phyloP scores from a whole-genome alignment of 1,140 invertebrate species.

The Wasmannia auropunctata region DNA sequence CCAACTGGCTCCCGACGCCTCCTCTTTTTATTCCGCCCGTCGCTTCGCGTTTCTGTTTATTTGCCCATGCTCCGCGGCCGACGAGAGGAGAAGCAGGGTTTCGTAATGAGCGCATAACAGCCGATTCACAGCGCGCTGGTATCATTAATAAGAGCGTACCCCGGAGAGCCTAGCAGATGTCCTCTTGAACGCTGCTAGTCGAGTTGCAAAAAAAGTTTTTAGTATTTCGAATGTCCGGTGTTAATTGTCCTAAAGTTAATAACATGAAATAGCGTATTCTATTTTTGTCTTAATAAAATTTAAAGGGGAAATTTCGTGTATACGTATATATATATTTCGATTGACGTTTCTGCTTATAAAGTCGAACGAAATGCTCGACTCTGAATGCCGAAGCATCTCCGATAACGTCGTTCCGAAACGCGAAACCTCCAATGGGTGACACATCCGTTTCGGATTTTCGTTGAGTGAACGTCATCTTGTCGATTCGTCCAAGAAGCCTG shows the following conservation, averaged over 20 bases:
- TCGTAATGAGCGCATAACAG: conserved; percentile 24
- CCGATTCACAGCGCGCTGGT: neutral
- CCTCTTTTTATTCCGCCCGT: conserved; percentile 21
- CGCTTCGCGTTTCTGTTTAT: conserved; percentile 28
- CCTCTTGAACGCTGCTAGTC: neutral
- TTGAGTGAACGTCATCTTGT: no score
- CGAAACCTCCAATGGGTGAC: neutral
- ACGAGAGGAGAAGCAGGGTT: conserved; percentile 10
- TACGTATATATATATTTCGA: no score
- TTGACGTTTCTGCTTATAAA: neutral
- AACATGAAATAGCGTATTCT: no score
- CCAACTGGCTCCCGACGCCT: conserved; percentile 42
- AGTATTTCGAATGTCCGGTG: no score
- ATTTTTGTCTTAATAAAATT: no score
- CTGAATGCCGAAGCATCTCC: neutral
- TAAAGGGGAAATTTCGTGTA: no score
- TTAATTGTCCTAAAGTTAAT: neutral
- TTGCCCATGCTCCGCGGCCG: conserved; percentile 5
- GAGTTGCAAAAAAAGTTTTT: neutral
- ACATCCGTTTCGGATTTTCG: neutral
- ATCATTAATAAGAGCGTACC: neutral
- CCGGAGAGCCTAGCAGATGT: neutral
- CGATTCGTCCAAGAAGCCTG: no score
- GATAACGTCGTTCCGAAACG: neutral
- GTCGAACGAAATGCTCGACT: neutral